Conservation (phyloP, 2,888 invertebrate genomes). For the Eupithecia tripunctaria region DNA sequence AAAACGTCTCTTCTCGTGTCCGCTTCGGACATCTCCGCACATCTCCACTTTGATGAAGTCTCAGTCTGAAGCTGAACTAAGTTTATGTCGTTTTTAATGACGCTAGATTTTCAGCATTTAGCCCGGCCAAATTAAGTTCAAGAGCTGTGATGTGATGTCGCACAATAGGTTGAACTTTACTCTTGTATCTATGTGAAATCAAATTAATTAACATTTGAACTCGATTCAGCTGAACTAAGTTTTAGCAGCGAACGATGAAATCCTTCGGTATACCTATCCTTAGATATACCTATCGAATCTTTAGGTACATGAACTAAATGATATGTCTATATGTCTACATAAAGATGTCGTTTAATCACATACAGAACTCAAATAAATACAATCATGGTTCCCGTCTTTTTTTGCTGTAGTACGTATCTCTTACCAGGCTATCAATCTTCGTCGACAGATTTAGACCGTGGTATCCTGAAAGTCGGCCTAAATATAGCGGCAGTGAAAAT, state of each 20-base stretch:
- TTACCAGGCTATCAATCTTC: constrained; percentile 11
- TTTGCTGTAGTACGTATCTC: constrained; percentile 1
- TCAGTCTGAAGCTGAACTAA: too few species aligned
- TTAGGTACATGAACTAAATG: too few species aligned
- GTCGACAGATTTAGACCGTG: constrained; percentile 5
- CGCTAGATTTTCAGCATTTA: too few species aligned
- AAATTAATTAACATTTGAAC: background rate
- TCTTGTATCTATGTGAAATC: background rate
- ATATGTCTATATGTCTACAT: too few species aligned
- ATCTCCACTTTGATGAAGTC: too few species aligned
- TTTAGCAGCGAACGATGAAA: too few species aligned
- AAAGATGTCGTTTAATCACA: background rate
- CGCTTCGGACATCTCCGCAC: too few species aligned
- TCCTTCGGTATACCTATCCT: background rate
- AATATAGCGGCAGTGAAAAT: constrained; percentile 3
- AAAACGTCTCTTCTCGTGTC: too few species aligned
- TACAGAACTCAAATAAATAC: background rate
- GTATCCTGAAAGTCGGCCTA: constrained; percentile 1
- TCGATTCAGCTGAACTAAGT: background rate
- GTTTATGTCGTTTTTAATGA: background rate
- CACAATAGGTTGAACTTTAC: background rate
- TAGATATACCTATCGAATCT: too few species aligned
- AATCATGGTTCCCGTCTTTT: background rate
- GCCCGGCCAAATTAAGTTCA: background rate
- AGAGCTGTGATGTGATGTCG: background rate